phyloP scores from a whole-genome alignment of 2,113 vertebrate genomes.

The Dipodomys spectabilis region DNA sequence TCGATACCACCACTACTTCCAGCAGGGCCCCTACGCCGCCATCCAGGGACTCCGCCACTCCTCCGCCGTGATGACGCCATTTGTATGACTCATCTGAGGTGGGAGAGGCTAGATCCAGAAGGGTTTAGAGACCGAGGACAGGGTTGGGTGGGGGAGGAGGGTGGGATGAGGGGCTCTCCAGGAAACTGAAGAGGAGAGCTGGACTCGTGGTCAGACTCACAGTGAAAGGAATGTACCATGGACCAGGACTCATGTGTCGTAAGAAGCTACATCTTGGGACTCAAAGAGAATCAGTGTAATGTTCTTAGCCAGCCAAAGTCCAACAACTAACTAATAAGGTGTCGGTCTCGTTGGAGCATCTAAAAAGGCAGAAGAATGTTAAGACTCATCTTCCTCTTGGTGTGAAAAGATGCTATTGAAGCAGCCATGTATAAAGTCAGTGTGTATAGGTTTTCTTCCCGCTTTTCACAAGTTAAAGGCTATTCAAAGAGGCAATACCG shows the following conservation, averaged over 20 bases:
- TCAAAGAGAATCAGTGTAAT: neutral
- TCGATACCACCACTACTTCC: constrained; percentile 98
- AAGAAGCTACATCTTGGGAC: constrained; percentile 16
- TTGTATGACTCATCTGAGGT: constrained; percentile 91
- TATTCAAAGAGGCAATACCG: constrained; percentile 78
- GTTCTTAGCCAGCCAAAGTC: constrained; percentile 15
- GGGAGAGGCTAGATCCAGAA: constrained; percentile 56
- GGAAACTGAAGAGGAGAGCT: constrained; percentile 67
- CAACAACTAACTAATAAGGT: neutral
- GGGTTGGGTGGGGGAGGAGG: neutral
- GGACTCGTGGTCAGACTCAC: constrained; percentile 69
- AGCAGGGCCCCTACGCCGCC: constrained; percentile 98
- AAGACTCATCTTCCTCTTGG: constrained; percentile 54
- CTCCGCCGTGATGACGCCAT: constrained; percentile 98
- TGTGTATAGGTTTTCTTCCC: constrained; percentile 77
- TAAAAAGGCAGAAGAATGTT: constrained; percentile 57
- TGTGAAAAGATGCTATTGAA: constrained; percentile 61
- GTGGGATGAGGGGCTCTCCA: constrained; percentile 68
- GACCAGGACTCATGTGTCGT: constrained; percentile 66
- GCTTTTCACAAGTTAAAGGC: constrained; percentile 71
- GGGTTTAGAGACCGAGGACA: constrained; percentile 47
- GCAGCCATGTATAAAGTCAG: constrained; percentile 78
- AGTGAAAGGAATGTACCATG: constrained; percentile 53
- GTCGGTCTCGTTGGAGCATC: neutral
- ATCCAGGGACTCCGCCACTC: constrained; percentile 99